Evolutionary conservation across 2,888 invertebrate genomes (phyloP), one percentile per base, ranked within the genome.

Genomic region (Hypsopygia costalis): DNA sequence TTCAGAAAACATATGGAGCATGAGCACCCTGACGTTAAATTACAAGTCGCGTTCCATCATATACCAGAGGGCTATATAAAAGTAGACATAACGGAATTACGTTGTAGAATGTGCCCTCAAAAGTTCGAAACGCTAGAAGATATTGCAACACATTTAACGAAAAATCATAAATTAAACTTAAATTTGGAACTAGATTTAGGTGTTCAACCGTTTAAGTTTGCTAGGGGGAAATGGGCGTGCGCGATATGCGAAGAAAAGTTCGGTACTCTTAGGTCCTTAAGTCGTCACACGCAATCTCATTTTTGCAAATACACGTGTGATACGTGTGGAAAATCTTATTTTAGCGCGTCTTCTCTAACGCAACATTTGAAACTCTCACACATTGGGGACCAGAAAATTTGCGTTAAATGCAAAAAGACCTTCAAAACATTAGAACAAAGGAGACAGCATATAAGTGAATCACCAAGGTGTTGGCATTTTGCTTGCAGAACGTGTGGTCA

Each of bases 1-100:
- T 70, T 70, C 51, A 56, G 71, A 38, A 36, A 43, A 27, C 73
- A 73, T 44, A 63, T 68, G 63, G 49, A 56, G 8, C 41, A 47
- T 6, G 65, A 62, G 20, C 61, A 66, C 40, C 28, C 35, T 1
- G 55, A 38, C 4, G 57, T 58, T 27, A 51, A 48, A 7, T 36
- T 52, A 5, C 33, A 38, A 6, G 28, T 41, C 2, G 55, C 57
- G 1, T 55, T 58, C 20, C 42, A 47, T n/a, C 52, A 57, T 12
- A 40, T 52, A 11, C 41, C 41, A 0, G 47, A 51, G 6, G 48
- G 49, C 6, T 58, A 52, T 11, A 31, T 66, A 1, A 67, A 68
- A 51, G 56, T 58, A 0, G 69, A 70, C 33, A 53, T 58, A 40
- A 60, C 67, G 0, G 59, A 67, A 5, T 48, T 69, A 0, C 41